Conservation (phyloP, 2,888 invertebrate genomes). For the Aradus depressus region DNA sequence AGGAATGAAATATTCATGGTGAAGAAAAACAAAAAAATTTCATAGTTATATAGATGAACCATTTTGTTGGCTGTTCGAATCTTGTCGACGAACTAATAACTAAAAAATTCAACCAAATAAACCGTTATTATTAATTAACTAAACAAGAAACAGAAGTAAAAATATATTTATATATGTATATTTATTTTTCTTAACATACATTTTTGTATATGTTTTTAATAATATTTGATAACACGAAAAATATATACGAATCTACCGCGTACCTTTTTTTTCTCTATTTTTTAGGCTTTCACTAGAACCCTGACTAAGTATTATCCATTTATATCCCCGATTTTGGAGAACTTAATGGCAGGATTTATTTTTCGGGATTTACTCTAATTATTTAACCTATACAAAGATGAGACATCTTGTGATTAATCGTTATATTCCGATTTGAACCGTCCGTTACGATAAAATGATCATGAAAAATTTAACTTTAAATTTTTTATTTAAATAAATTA, state of each 20-base stretch:
- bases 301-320: conserved; percentile 27
- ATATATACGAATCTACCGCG: conserved; percentile 23
- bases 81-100: not conserved
- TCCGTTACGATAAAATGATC: conserved; percentile 12
- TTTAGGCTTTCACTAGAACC: conserved; percentile 28
- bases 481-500: conserved; percentile 8
- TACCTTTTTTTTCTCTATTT: conserved; percentile 7
- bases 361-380: conserved; percentile 14
- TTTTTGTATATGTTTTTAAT: not conserved
- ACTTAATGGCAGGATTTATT: conserved; percentile 22
- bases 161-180: conserved; percentile 19
- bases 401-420: not conserved
- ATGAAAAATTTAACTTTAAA: conserved; percentile 8
- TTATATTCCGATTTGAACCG: too few relatives aligned
- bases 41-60: not conserved
- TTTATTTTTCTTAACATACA: conserved; percentile 12
- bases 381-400: conserved; percentile 2
- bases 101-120: not conserved
- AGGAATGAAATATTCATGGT: too few relatives aligned
- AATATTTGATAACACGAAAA: conserved; percentile 6
- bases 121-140: not conserved
- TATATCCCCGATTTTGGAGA: conserved; percentile 8
- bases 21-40: not conserved
- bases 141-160: too few relatives aligned
- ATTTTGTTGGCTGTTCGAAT: not conserved